Conservation (phyloP, 92 coral and sea anemone genomes). For the Palythoa heliodiscus region DNA sequence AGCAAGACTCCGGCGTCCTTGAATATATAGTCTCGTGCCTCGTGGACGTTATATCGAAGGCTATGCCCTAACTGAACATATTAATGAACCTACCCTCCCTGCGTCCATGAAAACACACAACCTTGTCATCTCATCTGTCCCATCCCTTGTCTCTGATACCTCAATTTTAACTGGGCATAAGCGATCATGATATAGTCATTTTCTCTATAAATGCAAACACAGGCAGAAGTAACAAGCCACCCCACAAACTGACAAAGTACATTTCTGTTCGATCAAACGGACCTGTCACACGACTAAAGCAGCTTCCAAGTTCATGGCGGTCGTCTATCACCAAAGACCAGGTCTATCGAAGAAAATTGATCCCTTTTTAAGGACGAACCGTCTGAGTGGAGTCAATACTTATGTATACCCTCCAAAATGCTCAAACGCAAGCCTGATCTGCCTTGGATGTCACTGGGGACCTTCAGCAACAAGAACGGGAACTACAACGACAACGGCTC, state of each 20-base stretch:
- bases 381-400: background rate
- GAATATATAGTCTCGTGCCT: no score
- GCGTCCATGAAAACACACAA: slow-evolving; percentile 43
- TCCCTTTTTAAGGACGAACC: background rate
- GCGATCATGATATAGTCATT: slow-evolving; percentile 8
- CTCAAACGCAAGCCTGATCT: no score
- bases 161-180: slow-evolving; percentile 47
- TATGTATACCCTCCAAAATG: background rate
- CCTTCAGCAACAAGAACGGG: no score
- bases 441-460: no score
- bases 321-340: background rate
- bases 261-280: background rate
- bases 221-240: slow-evolving; percentile 5
- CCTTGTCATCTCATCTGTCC: slow-evolving; percentile 49
- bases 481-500: no score
- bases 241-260: no score
- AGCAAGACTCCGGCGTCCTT: slow-evolving; percentile 12
- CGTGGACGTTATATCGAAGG: no score
- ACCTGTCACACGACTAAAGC: background rate
- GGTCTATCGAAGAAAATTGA: background rate
- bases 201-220: background rate
- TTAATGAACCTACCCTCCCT: slow-evolving; percentile 27
- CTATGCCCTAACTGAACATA: slow-evolving; percentile 1
- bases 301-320: background rate
- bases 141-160: slow-evolving; percentile 34